Percentiles rank a stretch among this genome's conserved stretches.
phyloP scores from a whole-genome alignment of 2,888 invertebrate genomes.

The Phasia obesa region DNA sequence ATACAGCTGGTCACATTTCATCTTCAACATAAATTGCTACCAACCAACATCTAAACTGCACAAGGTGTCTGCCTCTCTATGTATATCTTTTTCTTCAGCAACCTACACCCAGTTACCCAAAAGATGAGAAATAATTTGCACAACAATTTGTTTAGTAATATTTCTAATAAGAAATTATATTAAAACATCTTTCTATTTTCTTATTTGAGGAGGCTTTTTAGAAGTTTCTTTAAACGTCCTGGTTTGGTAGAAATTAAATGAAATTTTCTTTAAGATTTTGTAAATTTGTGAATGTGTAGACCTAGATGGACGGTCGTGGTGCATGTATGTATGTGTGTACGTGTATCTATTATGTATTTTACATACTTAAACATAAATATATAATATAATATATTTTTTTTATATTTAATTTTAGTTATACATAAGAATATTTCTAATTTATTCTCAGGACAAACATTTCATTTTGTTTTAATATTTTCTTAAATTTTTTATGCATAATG shows the following conservation, averaged over 20 bases:
- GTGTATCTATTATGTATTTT: background rate
- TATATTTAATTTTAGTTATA: background rate
- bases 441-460: background rate
- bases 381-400: conserved; percentile 22
- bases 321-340: background rate
- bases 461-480: background rate
- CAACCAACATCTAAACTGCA: background rate
- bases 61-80: conserved; percentile 4
- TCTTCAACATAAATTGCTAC: background rate
- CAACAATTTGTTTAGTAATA: conserved; percentile 31
- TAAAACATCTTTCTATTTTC: conserved; percentile 5
- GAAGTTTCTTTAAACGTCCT: conserved; percentile 15
- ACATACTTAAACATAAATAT: conserved; percentile 45
- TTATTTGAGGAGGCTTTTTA: conserved; percentile 2
- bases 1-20: conserved; percentile 17
- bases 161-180: conserved; percentile 37
- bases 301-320: background rate
- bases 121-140: conserved; percentile 18
- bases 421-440: conserved; percentile 1
- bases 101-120: background rate
- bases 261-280: conserved; percentile 44
- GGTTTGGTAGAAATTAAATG: conserved; percentile 39
- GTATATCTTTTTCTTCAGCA: background rate
- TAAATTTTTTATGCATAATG: background rate
- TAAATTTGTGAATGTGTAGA: conserved; percentile 13